Conservation (phyloP, 2,888 invertebrate genomes). For the Drosophila pseudotalamancana region DNA sequence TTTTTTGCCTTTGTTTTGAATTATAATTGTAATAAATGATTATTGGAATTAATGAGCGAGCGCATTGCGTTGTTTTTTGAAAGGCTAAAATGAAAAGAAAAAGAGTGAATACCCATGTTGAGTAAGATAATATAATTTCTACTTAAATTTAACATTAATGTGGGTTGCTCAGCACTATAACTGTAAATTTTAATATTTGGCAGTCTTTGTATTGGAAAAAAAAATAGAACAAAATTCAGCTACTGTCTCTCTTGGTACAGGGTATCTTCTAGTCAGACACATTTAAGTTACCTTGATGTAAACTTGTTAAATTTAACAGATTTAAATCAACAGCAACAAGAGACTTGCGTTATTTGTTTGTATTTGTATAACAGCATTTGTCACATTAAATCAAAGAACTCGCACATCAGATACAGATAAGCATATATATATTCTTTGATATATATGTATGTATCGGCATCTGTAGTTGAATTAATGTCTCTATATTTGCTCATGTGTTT, state of each 20-base stretch:
- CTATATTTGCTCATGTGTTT: background rate
- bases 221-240: background rate
- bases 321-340: slow-evolving; percentile 12
- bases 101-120: slow-evolving; percentile 3
- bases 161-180: too few species aligned
- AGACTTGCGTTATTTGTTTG: slow-evolving; percentile 12
- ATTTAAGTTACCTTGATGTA: background rate
- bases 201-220: background rate
- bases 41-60: slow-evolving; percentile 19
- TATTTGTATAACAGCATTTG: slow-evolving; percentile 24
- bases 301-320: slow-evolving; percentile 12
- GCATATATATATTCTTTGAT: background rate
- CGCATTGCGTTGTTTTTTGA: slow-evolving; percentile 10
- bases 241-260: background rate
- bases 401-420: background rate
- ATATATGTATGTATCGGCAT: background rate
- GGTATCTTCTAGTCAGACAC: background rate
- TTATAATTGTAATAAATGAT: slow-evolving; percentile 36
- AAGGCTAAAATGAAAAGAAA: slow-evolving; percentile 20
- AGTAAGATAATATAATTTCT: background rate
- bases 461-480: background rate
- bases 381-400: slow-evolving; percentile 10
- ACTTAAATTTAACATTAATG: too few species aligned
- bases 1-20: too few species aligned
- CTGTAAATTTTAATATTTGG: too few species aligned